phyloP scores from a whole-genome alignment of 2,113 vertebrate species.

The Hypocryptadius cinnamomeus region DNA sequence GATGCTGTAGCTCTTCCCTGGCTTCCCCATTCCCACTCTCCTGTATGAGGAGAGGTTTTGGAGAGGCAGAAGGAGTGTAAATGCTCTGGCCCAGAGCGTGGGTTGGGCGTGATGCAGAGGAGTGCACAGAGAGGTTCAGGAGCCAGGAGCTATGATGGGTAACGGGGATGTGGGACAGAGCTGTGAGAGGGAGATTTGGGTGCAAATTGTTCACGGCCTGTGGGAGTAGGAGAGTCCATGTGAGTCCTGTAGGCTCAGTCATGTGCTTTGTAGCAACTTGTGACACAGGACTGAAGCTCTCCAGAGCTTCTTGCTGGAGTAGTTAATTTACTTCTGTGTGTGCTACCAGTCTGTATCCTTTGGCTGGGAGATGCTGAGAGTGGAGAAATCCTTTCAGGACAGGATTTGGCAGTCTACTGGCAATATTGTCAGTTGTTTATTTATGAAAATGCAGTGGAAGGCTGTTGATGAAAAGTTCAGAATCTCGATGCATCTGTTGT shows the following conservation, averaged over 20 bases:
- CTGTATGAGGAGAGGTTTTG: background rate
- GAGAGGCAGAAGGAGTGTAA: background rate
- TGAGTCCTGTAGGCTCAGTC: background rate
- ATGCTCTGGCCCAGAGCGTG: accelerated
- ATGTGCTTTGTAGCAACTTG: background rate
- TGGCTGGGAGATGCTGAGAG: background rate
- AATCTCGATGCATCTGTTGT: accelerated
- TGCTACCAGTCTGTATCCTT: background rate
- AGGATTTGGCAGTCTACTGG: background rate
- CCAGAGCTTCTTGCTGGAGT: background rate
- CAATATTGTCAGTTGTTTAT: accelerated
- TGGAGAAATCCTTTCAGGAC: background rate
- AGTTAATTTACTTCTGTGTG: too few species aligned
- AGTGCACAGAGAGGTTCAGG: background rate
- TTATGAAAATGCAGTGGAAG: background rate
- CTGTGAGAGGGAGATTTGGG: background rate
- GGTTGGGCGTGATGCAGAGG: accelerated
- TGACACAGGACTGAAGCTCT: background rate
- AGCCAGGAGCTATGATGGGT: accelerated
- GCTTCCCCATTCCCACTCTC: background rate
- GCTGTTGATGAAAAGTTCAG: background rate
- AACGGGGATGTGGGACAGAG: accelerated
- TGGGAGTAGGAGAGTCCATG: background rate
- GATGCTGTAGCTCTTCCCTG: background rate
- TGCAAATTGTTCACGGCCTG: too few species aligned